Percentiles rank a stretch among this genome's conserved stretches.
phyloP scores from a whole-genome alignment of 2,113 vertebrate genomes.

The Sitta europaea region DNA sequence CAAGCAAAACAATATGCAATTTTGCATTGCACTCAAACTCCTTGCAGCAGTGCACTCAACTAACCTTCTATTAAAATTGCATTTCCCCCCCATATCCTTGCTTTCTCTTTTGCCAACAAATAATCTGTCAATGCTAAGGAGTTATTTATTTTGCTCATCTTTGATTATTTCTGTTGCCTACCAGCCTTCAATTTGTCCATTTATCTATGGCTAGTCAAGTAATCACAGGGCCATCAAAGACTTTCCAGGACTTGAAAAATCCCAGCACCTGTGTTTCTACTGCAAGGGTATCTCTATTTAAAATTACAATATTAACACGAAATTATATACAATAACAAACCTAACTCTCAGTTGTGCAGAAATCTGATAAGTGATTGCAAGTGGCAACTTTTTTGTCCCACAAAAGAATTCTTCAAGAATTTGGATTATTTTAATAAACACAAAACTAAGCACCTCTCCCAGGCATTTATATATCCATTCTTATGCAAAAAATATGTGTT shows the following conservation, averaged over 20 bases:
- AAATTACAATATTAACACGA: neutral
- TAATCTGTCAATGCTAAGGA: neutral
- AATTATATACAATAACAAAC: neutral
- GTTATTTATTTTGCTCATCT: neutral
- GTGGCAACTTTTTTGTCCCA: neutral
- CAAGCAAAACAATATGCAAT: conserved; percentile 51
- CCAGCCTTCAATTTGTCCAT: neutral
- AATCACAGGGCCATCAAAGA: neutral
- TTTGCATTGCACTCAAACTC: conserved; percentile 49
- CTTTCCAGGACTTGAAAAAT: neutral
- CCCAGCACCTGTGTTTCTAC: neutral
- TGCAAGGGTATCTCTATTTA: neutral
- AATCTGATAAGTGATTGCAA: neutral
- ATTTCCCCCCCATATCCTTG: neutral
- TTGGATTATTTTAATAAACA: neutral
- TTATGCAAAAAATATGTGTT: neutral
- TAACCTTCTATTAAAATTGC: conserved; percentile 38
- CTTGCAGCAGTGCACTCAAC: conserved; percentile 39
- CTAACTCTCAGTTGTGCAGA: neutral
- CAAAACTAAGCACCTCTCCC: neutral
- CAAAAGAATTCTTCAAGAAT: neutral
- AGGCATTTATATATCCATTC: neutral
- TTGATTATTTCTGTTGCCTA: neutral
- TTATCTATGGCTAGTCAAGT: neutral
- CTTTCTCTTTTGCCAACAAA: conserved; percentile 21